Conservation (phyloP, 2,797 vertebrate genomes). For the Pteronotus mesoamericanus region DNA sequence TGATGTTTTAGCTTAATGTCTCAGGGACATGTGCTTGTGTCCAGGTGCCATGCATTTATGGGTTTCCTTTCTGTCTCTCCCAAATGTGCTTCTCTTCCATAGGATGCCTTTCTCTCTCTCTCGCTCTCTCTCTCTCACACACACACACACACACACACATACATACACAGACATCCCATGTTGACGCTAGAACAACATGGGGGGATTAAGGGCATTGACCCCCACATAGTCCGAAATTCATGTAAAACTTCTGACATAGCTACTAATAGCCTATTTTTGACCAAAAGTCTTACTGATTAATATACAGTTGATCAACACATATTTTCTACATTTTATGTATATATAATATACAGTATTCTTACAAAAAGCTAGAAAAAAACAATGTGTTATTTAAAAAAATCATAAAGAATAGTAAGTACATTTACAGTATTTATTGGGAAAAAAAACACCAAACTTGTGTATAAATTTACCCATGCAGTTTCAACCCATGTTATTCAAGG, state of each 20-base stretch:
- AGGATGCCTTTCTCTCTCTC: background rate
- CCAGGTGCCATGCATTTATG: background rate
- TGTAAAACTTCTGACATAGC: background rate
- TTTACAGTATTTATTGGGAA: background rate
- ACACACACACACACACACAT: background rate
- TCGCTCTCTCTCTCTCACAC: background rate
- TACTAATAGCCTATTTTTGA: background rate
- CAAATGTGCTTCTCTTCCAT: background rate
- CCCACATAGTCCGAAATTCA: background rate
- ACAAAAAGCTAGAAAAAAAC: background rate
- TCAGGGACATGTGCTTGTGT: constrained; percentile 35
- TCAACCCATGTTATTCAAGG: background rate
- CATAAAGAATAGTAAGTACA: background rate
- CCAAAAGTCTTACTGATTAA: too few species aligned
- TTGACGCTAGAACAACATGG: background rate
- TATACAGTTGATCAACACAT: background rate
- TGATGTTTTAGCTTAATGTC: constrained; percentile 75
- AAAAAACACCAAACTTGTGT: background rate
- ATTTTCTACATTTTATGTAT: background rate
- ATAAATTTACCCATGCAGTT: background rate
- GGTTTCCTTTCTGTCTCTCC: background rate
- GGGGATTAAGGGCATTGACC: too few species aligned
- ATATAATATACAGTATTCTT: background rate
- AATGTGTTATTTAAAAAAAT: background rate
- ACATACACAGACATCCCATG: background rate